Conservation (phyloP, 2,797 vertebrate genomes). For the Sternarchorhynchus goeldii region DNA sequence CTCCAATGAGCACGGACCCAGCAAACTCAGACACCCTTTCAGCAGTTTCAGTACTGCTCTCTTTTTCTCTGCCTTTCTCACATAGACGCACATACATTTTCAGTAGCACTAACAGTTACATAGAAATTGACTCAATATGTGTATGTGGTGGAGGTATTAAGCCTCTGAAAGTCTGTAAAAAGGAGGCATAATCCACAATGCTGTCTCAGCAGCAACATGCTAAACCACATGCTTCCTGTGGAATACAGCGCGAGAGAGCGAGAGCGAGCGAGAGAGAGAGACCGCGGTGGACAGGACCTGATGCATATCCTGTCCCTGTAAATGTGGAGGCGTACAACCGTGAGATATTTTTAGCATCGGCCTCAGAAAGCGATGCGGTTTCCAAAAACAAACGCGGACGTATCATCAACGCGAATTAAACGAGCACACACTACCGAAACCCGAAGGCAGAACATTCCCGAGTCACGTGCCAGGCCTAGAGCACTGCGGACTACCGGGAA, state of each 20-base stretch:
- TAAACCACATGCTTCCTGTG: constrained; percentile 57
- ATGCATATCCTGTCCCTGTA: constrained; percentile 52
- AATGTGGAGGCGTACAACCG: constrained; percentile 51
- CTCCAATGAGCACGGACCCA: too few species aligned
- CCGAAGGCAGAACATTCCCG: too few species aligned
- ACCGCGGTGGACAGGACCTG: constrained; percentile 42
- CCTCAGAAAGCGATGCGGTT: not conserved
- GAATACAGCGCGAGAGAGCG: not conserved
- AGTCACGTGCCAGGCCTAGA: too few species aligned
- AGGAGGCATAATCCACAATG: constrained; percentile 22
- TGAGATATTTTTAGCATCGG: constrained; percentile 53
- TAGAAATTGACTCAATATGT: not conserved
- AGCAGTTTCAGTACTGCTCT: too few species aligned
- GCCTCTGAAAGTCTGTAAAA: constrained; percentile 14
- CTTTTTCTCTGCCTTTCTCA: too few species aligned
- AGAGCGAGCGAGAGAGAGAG: not conserved
- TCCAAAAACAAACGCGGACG: not conserved
- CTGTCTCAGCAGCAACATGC: constrained; percentile 40
- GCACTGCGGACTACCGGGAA: too few species aligned
- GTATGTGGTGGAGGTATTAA: constrained; percentile 4
- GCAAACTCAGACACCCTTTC: too few species aligned
- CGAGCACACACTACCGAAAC: not conserved
- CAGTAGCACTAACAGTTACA: too few species aligned
- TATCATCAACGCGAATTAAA: not conserved
- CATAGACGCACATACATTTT: not conserved